Conservation (phyloP, 2,888 invertebrate species). For the Pomacea canaliculata region DNA sequence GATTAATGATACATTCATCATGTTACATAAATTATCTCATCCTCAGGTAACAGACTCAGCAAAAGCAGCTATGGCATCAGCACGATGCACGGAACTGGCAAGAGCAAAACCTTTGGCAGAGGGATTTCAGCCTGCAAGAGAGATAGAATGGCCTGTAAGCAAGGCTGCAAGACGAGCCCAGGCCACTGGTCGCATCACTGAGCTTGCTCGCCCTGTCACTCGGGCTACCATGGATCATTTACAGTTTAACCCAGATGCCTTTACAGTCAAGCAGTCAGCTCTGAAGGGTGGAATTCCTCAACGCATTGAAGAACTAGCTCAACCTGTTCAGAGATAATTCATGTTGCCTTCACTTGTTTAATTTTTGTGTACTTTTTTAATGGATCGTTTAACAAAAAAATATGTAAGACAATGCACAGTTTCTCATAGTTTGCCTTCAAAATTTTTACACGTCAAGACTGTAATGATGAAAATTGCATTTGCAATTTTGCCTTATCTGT, state of each 20-base stretch:
- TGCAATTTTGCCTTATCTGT: too few species aligned
- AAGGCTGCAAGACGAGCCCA: constrained; percentile 53
- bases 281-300: constrained; percentile 56
- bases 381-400: too few species aligned
- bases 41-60: constrained; percentile 52
- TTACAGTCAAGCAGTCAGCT: constrained; percentile 59
- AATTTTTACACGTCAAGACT: too few species aligned
- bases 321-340: constrained; percentile 54
- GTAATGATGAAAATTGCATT: too few species aligned
- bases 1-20: too few species aligned
- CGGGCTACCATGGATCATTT: constrained; percentile 65
- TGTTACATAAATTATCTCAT: too few species aligned
- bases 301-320: constrained; percentile 55
- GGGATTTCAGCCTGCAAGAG: constrained; percentile 54
- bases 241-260: constrained; percentile 66
- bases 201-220: constrained; percentile 55
- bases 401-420: not conserved
- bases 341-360: not conserved
- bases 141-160: constrained; percentile 54
- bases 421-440: too few species aligned
- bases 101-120: constrained; percentile 54
- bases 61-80: constrained; percentile 54
- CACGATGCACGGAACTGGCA: constrained; percentile 56
- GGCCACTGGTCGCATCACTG: constrained; percentile 45
- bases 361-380: not conserved